phyloP scores from a whole-genome alignment of 2,797 vertebrate species.

The Trachurus trachurus region DNA sequence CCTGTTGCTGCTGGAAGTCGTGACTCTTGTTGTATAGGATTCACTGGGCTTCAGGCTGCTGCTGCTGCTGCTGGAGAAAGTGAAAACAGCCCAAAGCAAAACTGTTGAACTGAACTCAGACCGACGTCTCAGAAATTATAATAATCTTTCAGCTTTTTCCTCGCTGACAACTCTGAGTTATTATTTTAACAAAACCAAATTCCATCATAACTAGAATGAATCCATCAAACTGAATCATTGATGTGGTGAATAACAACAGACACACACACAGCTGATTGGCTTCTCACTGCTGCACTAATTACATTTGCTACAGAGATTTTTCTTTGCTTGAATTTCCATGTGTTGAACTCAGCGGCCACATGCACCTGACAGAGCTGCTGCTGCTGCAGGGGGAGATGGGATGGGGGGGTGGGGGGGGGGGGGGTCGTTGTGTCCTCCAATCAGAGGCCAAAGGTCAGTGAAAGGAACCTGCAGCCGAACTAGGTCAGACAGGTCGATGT shows the following conservation, averaged over 20 bases:
- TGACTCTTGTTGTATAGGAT: neutral
- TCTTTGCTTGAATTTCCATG: too few species aligned
- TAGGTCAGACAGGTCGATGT: conserved; percentile 58
- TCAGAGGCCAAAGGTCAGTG: neutral
- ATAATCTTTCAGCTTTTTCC: neutral
- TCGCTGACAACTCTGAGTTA: too few species aligned
- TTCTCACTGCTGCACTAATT: too few species aligned
- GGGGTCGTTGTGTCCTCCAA: neutral
- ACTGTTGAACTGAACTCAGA: neutral
- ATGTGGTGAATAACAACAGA: neutral
- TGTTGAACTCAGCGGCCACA: too few species aligned
- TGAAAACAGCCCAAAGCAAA: neutral
- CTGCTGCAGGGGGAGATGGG: too few species aligned
- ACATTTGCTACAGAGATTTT: too few species aligned
- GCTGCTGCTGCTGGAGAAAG: neutral
- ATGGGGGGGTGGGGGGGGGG: too few species aligned
- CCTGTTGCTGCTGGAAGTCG: neutral
- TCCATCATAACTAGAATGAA: neutral
- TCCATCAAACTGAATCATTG: neutral
- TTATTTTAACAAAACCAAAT: too few species aligned
- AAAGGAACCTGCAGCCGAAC: conserved; percentile 29
- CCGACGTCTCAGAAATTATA: neutral
- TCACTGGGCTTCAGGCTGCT: conserved; percentile 2
- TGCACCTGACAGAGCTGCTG: too few species aligned
- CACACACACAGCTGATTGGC: too few species aligned